A percentile compares a stretch with the other conserved stretches of the same genome.
Evolutionary conservation across 1,140 invertebrate species (phyloP).

Genomic region (Drosophila lacertosa): DNA sequence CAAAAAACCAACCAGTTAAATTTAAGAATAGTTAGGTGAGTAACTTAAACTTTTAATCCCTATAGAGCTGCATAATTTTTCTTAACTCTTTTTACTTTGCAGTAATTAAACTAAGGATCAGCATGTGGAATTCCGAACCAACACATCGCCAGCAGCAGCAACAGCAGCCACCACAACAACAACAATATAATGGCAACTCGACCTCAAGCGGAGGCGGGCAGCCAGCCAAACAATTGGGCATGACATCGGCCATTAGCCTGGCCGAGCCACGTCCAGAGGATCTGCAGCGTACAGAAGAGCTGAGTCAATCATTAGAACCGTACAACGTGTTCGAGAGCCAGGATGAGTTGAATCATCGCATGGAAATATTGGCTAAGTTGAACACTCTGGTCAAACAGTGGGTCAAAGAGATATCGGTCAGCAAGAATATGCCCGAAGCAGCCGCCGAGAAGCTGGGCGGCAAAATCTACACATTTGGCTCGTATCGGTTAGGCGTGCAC

Average conservation of each 20-base stretch:
- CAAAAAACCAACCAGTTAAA: slow-evolving; percentile 30
- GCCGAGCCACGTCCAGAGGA: slow-evolving; percentile 94
- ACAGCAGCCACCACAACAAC: slow-evolving; percentile 43
- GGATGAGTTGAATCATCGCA: slow-evolving; percentile 94
- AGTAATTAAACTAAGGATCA: slow-evolving; percentile 60
- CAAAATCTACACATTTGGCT: slow-evolving; percentile 99
- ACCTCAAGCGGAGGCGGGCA: slow-evolving; percentile 61
- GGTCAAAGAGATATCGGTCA: slow-evolving; percentile 94
- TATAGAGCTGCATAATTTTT: background rate
- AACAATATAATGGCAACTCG: slow-evolving; percentile 70
- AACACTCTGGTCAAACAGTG: slow-evolving; percentile 96
- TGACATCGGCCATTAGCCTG: slow-evolving; percentile 96
- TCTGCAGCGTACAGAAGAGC: slow-evolving; percentile 91
- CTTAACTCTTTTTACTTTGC: background rate
- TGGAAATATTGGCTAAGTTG: slow-evolving; percentile 92
- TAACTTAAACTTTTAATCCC: background rate
- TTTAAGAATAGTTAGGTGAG: slow-evolving; percentile 71
- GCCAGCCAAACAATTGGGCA: slow-evolving; percentile 88
- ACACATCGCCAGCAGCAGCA: slow-evolving; percentile 55
- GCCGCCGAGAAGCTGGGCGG: slow-evolving; percentile 96
- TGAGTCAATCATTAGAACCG: slow-evolving; percentile 92
- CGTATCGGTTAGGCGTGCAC: slow-evolving; percentile 96
- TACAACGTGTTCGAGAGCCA: slow-evolving; percentile 97
- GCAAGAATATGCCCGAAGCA: slow-evolving; percentile 94
- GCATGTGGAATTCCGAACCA: slow-evolving; percentile 82